Evolutionary conservation across 2,113 vertebrate species (phyloP), one percentile per base, ranked within the genome.

Genomic region (Tylochromis polylepis): DNA sequence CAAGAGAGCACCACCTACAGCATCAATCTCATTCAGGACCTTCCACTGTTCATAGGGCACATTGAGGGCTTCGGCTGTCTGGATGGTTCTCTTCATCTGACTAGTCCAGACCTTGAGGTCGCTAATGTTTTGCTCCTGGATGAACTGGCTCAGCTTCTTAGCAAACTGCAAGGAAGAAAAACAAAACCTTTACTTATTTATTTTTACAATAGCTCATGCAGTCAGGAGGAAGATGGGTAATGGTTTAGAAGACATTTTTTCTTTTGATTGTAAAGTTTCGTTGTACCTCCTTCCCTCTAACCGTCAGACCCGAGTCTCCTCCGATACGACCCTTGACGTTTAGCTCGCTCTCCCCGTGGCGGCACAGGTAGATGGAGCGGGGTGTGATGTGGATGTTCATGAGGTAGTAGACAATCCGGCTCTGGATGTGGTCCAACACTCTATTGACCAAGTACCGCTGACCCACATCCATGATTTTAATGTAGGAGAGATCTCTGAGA

Each of bases 1-100:
- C 12, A 3, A 11, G 57, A 18, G 20, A 2, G 2, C 3, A 1
- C 1, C 6, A 88, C 94, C 97, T 94, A 99, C 99, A 4, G 99
- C 99, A 27, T 99, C 98, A 0, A 99, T 99, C 94, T 99, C 98
- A 1, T 99, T 99, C 82, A 99, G 97, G 91, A 98, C 98, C 91
- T 99, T 99, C 99, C 99, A 99, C 97, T 99, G 99, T 77, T 99
- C 99, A 0, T 99, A 99, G n/a, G 99, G 98, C 80, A 98, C 98
- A 3, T 89, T 95, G 86, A 99, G 94, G 0, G 97, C 98, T 92
- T 99, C 99, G 0, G 99, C 99, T 0, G 99, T 99, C 96, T 99
- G 99, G 95, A 99, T 99, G 6, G 99, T 99, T 90, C 99, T 97
- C 96, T 98, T 99, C 99, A 99, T 99, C 94, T 99, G 99, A 93